Conservation (phyloP, 2,113 vertebrate species). For the Scytalopus superciliaris region DNA sequence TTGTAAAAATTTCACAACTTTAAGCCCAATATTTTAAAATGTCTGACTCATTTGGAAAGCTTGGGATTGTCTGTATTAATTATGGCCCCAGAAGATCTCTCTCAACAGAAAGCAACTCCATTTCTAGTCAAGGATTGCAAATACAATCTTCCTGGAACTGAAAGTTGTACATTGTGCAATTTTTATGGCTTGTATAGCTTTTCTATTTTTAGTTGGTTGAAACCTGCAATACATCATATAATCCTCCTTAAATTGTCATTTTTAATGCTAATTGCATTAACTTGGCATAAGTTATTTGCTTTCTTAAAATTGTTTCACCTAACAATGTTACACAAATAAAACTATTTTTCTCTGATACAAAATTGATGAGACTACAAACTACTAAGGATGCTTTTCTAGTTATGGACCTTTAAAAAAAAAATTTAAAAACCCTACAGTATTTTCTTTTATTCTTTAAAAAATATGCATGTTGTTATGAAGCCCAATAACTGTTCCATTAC, state of each 20-base stretch:
- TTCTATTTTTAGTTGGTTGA: constrained; percentile 26
- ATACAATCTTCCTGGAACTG: constrained; percentile 25
- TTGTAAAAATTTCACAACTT: not conserved
- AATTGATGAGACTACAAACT: not conserved
- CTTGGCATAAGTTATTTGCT: not conserved
- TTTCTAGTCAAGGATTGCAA: constrained; percentile 39
- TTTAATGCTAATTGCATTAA: constrained; percentile 4
- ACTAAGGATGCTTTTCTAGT: not conserved
- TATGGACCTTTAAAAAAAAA: not conserved
- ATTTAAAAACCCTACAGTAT: rapidly evolving
- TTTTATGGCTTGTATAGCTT: constrained; percentile 17
- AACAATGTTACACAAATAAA: not conserved
- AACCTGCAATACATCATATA: constrained; percentile 8
- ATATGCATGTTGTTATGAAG: not conserved
- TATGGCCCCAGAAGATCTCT: not conserved
- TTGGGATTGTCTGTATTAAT: not conserved
- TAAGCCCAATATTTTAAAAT: not conserved
- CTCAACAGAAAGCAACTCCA: not conserved
- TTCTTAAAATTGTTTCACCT: not conserved
- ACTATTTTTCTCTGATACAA: not conserved
- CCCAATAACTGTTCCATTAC: not conserved
- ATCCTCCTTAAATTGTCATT: constrained; percentile 8
- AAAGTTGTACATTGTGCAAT: constrained; percentile 36
- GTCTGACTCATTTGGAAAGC: not conserved
- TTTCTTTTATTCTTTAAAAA: not conserved